A percentile compares a stretch with the other conserved stretches of the same genome.
Conservation (phyloP, 2,888 invertebrate genomes). For the Leucophenga maculata region DNA sequence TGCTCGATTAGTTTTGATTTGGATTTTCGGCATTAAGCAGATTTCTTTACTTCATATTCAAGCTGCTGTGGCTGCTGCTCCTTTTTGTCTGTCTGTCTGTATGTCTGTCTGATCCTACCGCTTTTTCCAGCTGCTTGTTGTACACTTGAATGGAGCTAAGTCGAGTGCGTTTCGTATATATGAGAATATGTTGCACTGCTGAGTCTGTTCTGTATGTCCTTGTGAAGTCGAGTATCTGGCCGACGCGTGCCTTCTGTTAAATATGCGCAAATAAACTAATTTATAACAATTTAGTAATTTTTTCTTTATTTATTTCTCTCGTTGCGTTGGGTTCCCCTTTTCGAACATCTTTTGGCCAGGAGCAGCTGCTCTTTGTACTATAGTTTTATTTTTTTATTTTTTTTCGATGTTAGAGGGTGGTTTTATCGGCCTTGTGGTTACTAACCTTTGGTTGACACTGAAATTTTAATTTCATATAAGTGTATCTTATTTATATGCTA, state of each 20-base stretch:
- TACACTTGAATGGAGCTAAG: neutral
- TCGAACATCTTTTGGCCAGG: too few relatives aligned
- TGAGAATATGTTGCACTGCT: too few relatives aligned
- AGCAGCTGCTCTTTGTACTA: too few relatives aligned
- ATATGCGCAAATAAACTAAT: slow-evolving; percentile 29
- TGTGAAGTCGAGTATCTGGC: neutral
- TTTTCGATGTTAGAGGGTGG: too few relatives aligned
- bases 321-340: neutral
- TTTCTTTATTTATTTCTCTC: neutral
- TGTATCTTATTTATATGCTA: too few relatives aligned
- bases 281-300: slow-evolving; percentile 27
- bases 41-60: slow-evolving; percentile 29
- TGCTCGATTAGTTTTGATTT: slow-evolving; percentile 65
- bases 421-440: too few relatives aligned
- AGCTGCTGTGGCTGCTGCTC: neutral
- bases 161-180: neutral
- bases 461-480: too few relatives aligned
- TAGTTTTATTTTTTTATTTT: too few relatives aligned
- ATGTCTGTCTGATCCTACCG: neutral
- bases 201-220: too few relatives aligned
- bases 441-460: too few relatives aligned
- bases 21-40: slow-evolving; percentile 60
- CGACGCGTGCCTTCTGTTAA: slow-evolving; percentile 23
- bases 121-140: slow-evolving; percentile 4
- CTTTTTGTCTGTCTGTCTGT: neutral